Base-by-base conservation (phyloP, 2,113 vertebrate genomes). In the Myotis yumanensis region DNA sequence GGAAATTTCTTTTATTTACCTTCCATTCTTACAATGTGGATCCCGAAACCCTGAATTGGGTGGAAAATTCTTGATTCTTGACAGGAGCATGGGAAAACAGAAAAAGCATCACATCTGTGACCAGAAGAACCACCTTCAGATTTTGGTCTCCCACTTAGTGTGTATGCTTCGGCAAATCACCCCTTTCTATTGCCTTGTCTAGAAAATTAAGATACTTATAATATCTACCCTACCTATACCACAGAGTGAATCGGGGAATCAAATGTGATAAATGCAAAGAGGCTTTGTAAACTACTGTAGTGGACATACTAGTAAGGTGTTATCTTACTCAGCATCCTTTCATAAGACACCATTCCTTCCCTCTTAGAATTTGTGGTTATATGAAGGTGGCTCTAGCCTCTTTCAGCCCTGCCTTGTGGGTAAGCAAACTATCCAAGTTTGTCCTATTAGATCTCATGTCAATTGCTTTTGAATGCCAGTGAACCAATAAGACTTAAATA, bases 281-380 rank as follows among this genome's bases (percentile, higher is more conserved):
- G 43, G 11, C 6, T 43, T 71, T 82, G 64, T 37, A 57, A 82
- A 57, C 9, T 17, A 40, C 17, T 40, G 14, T 5, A 18, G 30
- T 69, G 18, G 35, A 59, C 18, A 25, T 2, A 46, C 46, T 46
- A 46, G 46, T 46, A 80, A 14, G 3, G n/a, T 22, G 59, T 72
- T 85, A n/a, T 86, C 68, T 95, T 86, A 43, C 80, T 62, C 43
- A 83, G 32, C 8, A 35, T 80, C 40, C 12, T 66, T 52, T 54
- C 62, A 83, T 54, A 73, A 52, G 11, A 7, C 9, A 46, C 32
- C 25, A 37, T 37, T n/a, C 3, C 30, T 89, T 54, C 10, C 62
- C 3, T 40, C 17, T 37, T 1, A 37, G 4, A 93, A 16, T 20
- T 25, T 93, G 16, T 46, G 51, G 9, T 35, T 94, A 40, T 4